These are phyloP conservation scores for Fregetta grallaria DNA, from an alignment of 2,113 vertebrate genomes.

Conservation along the genomic window DNA sequence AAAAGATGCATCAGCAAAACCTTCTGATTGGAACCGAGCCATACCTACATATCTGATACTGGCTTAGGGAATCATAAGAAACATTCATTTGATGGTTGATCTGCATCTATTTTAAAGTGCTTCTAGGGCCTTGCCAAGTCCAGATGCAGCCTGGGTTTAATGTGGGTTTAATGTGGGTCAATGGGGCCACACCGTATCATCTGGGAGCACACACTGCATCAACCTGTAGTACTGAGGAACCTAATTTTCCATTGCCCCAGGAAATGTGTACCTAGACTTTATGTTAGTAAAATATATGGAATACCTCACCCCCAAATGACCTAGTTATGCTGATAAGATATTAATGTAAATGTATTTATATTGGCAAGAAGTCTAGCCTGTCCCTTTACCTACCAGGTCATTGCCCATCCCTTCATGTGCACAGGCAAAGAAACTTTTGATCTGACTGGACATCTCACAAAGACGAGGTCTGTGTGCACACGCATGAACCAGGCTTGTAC, in stretches of 20 bases:
- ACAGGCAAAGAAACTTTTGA: background rate
- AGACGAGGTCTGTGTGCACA: background rate
- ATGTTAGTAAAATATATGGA: background rate
- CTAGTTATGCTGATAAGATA: background rate
- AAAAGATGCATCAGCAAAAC: background rate
- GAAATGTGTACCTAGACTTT: background rate
- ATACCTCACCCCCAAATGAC: background rate
- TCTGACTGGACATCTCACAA: background rate
- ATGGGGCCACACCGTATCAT: fast-evolving
- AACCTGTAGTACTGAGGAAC: background rate
- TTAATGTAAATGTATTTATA: background rate
- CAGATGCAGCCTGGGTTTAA: background rate
- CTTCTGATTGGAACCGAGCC: background rate
- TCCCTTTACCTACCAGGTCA: background rate
- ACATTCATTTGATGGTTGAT: background rate
- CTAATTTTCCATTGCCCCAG: background rate
- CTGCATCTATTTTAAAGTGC: background rate
- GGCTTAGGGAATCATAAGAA: background rate
- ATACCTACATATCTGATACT: background rate
- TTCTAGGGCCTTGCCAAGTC: background rate
- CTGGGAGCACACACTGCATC: background rate
- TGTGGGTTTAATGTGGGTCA: too few species aligned
- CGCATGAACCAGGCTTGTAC: background rate
- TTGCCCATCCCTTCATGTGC: background rate
- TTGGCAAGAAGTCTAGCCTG: background rate